These are phyloP conservation scores for Asteroscopus sphinx DNA, from an alignment of 2,888 invertebrate species.

Conservation along the genomic window DNA sequence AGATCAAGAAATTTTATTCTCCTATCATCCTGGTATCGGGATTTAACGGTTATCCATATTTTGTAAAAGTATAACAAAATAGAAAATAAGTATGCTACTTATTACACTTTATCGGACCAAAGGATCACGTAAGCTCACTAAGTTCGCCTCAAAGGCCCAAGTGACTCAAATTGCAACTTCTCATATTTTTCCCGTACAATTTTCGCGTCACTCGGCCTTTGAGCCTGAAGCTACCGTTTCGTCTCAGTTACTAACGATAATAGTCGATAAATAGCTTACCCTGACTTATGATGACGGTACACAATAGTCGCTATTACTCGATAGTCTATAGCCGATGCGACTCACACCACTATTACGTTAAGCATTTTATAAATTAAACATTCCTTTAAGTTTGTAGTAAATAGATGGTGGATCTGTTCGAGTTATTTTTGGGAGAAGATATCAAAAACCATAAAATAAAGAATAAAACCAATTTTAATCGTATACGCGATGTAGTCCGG, in stretches of 20 bases:
- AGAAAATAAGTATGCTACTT: constrained; percentile 8
- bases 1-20: too few species aligned
- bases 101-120: constrained; percentile 1
- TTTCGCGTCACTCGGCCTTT: constrained; percentile 68
- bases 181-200: constrained; percentile 76
- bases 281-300: constrained; percentile 70
- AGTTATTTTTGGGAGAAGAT: background rate
- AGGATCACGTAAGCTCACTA: constrained; percentile 9
- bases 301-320: constrained; percentile 61
- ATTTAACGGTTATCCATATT: too few species aligned
- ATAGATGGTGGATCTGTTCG: background rate
- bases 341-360: constrained; percentile 27
- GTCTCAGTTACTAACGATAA: constrained; percentile 69
- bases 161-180: constrained; percentile 71
- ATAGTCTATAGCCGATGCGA: constrained; percentile 37
- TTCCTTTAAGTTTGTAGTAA: background rate
- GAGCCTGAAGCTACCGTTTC: constrained; percentile 77
- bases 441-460: too few species aligned
- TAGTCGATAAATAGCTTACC: constrained; percentile 73
- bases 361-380: constrained; percentile 23
- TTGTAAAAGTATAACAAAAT: background rate
- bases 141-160: constrained; percentile 27
- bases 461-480: too few species aligned
- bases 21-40: too few species aligned
- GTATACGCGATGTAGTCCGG: too few species aligned